Evolutionary conservation across 2,888 invertebrate genomes (phyloP).

Genomic region (Brachylomia viminalis): DNA sequence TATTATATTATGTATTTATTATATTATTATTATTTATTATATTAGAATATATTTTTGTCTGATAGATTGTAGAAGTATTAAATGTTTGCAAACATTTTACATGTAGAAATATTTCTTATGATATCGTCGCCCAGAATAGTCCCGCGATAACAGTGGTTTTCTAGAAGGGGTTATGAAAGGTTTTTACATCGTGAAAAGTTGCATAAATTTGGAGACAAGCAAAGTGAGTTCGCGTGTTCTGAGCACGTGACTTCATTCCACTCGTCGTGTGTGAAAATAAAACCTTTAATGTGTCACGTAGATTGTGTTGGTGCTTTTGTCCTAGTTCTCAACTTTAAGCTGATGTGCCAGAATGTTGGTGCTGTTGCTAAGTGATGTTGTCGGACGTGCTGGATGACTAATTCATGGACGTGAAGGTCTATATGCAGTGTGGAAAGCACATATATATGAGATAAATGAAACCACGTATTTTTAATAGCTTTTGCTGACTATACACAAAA

Average conservation of each 20-base stretch:
- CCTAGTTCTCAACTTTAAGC: constrained; percentile 56
- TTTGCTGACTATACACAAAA: no score
- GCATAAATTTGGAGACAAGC: constrained; percentile 84
- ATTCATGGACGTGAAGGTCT: no score
- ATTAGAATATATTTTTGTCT: no score
- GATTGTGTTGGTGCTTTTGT: constrained; percentile 49
- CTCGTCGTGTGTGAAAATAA: constrained; percentile 66
- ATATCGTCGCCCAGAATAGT: constrained; percentile 27
- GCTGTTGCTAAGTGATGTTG: constrained; percentile 13
- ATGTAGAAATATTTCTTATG: not conserved
- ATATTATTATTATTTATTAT: no score
- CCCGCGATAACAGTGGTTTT: constrained; percentile 41
- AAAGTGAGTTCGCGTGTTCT: constrained; percentile 85
- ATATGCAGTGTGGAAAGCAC: no score
- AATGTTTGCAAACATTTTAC: not conserved
- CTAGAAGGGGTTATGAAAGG: constrained; percentile 67
- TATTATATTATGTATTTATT: no score
- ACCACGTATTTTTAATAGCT: no score
- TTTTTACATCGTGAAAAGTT: constrained; percentile 74
- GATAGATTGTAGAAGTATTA: no score
- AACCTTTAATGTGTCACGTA: constrained; percentile 68
- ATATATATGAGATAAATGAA: no score
- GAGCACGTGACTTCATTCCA: constrained; percentile 82
- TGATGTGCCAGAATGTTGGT: constrained; percentile 22
- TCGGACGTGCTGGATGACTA: not conserved